These are phyloP conservation scores for Hemicrepidius hirtus DNA, from an alignment of 2,888 invertebrate species.

Conservation along the genomic window DNA sequence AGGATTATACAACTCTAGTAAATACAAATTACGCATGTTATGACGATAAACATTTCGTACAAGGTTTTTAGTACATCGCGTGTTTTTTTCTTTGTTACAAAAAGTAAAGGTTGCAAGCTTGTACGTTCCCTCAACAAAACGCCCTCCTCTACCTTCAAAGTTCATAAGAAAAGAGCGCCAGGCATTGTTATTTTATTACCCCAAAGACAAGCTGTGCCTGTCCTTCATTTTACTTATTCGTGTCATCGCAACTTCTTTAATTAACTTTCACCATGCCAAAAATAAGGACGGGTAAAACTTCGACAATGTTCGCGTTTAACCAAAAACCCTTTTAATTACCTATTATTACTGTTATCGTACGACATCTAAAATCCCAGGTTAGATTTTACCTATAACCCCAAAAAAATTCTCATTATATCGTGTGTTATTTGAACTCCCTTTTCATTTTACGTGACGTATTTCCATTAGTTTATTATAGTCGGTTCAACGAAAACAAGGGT, in stretches of 20 bases:
- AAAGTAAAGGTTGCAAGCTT: too few relatives aligned
- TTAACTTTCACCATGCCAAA: slow-evolving; percentile 27
- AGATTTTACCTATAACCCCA: background rate
- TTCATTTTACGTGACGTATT: slow-evolving; percentile 2
- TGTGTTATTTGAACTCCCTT: background rate
- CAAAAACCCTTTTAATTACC: background rate
- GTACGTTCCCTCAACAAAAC: too few relatives aligned
- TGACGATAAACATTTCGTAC: too few relatives aligned
- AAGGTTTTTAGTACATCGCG: too few relatives aligned
- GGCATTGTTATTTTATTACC: slow-evolving; percentile 42
- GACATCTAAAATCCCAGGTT: background rate
- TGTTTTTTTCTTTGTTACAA: too few relatives aligned
- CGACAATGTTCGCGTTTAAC: slow-evolving; percentile 3
- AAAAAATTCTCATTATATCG: background rate
- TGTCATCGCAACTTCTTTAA: slow-evolving; percentile 35
- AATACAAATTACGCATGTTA: too few relatives aligned
- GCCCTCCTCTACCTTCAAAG: background rate
- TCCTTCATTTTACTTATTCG: slow-evolving; percentile 22
- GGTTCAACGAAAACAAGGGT: slow-evolving; percentile 10
- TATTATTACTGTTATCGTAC: slow-evolving; percentile 1
- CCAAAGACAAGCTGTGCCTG: slow-evolving; percentile 35
- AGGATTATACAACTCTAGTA: too few relatives aligned
- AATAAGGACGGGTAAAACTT: background rate
- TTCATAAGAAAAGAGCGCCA: slow-evolving; percentile 6
- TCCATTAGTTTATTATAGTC: slow-evolving; percentile 15